Evolutionary conservation across 2,113 vertebrate genomes (phyloP), one percentile per base, ranked within the genome.

Genomic region (Anhinga rufa): DNA sequence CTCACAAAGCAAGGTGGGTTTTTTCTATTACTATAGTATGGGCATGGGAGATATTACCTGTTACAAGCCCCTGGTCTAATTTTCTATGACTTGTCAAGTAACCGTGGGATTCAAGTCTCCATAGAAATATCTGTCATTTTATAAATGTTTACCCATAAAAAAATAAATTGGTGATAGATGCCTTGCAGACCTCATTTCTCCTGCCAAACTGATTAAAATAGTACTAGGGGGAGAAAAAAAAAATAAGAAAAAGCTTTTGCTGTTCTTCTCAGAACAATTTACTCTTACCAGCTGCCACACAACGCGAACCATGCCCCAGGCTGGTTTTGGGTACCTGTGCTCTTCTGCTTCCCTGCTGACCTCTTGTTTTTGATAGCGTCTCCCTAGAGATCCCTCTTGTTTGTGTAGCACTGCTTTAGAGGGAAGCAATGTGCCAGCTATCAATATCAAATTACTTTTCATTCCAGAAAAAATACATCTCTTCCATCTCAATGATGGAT

Each of bases 111-210:
- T 40, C 28, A 29, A 22, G 68, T 68, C 93, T 90, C 75, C 36
- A 13, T 36, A 88, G 91, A 87, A 93, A 90, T 40, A 91, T 57
- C 71, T 86, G 68, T 51, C 38, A 44, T 55, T 80, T 72, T 60
- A 42, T 42, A 42, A 42, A 44, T 44, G 76, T 86, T 86, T 65
- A 44, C 54, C 49, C 7, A 1, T 72, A 29, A 71, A 75, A 68
- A 52, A 58, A 36, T 17, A 32, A 88, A 91, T 42, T 48, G 36
- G 77, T 74, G 76, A 84, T 81, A 88, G 80, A 70, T 74, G 81
- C 72, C 60, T 92, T 18, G 40, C 2, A 9, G 83, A 28, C 66
- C 66, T 60, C 46, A 58, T 81, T 91, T 70, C 69, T 84, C 11
- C 83, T 81, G 36, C 68, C 83, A 74, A 79, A 46, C 24, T 18